Percentiles rank a stretch among this genome's conserved stretches.
Conservation (phyloP, 2,797 vertebrate species). For the Pitangus sulphuratus region DNA sequence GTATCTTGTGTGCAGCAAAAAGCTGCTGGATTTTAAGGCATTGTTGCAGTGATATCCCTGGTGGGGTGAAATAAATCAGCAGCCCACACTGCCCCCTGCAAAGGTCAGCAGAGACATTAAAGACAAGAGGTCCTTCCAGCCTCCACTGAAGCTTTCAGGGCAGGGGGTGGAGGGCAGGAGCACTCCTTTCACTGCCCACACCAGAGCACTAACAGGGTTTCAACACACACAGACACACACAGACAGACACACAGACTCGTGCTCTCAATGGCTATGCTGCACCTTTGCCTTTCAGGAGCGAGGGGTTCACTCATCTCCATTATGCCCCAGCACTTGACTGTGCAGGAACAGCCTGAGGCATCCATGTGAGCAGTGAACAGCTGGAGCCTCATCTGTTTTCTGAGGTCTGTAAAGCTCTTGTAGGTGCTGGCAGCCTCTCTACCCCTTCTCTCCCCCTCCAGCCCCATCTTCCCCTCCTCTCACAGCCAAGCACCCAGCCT, state of each 20-base stretch:
- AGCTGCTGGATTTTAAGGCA: background rate
- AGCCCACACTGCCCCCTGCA: rapidly evolving
- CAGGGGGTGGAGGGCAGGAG: background rate
- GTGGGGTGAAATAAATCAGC: background rate
- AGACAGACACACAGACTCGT: background rate
- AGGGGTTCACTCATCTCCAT: background rate
- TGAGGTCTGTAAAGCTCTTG: background rate
- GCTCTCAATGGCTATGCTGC: background rate
- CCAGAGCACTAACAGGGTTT: background rate
- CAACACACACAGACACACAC: background rate
- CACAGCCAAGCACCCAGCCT: background rate
- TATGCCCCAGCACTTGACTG: background rate
- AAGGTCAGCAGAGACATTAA: background rate
- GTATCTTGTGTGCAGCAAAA: background rate
- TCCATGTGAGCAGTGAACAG: background rate
- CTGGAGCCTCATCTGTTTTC: background rate
- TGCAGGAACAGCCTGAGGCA: background rate
- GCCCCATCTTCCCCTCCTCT: background rate
- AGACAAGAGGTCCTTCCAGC: background rate
- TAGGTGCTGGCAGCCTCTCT: background rate
- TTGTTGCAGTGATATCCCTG: background rate
- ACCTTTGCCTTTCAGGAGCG: background rate
- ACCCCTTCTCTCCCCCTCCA: background rate
- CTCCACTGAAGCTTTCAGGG: background rate
- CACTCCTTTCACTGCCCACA: rapidly evolving